Conservation (phyloP, 2,113 vertebrate genomes). For the Aegypius monachus region DNA sequence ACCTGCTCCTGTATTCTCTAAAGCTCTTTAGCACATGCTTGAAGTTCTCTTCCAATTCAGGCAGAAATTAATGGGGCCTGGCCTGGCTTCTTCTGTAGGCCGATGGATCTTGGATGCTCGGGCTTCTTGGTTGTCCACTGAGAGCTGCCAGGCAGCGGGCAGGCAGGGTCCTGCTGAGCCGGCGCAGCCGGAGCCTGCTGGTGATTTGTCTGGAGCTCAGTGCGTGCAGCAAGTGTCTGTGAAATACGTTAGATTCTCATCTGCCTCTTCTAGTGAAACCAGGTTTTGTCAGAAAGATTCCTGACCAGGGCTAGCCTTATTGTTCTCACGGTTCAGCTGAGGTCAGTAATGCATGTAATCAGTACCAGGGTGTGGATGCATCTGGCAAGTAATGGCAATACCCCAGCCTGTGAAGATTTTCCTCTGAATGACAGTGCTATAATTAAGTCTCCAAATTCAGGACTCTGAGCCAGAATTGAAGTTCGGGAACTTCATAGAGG, state of each 20-base stretch:
- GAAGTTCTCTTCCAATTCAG: not conserved
- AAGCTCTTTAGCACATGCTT: not conserved
- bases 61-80: not conserved
- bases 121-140: not conserved
- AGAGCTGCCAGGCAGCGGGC: not conserved
- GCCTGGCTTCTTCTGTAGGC: accelerated
- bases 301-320: constrained; percentile 44
- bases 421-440: constrained; percentile 57
- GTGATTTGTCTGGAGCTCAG: not conserved
- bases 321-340: constrained; percentile 62
- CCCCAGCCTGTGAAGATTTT: constrained; percentile 50
- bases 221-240: not conserved
- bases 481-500: constrained; percentile 39
- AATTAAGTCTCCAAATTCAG: constrained; percentile 62
- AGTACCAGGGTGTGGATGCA: constrained; percentile 55
- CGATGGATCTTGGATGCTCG: not conserved
- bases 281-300: constrained; percentile 42
- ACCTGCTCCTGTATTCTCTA: not conserved
- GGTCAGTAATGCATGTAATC: constrained; percentile 61
- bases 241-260: not conserved
- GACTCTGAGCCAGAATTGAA: constrained; percentile 38
- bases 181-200: not conserved
- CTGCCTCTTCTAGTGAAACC: not conserved
- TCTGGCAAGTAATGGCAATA: constrained; percentile 64
- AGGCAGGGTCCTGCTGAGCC: not conserved